A percentile compares a stretch with the other conserved stretches of the same genome.
phyloP scores from a whole-genome alignment of 2,113 vertebrate genomes.

The Labrus mixtus region DNA sequence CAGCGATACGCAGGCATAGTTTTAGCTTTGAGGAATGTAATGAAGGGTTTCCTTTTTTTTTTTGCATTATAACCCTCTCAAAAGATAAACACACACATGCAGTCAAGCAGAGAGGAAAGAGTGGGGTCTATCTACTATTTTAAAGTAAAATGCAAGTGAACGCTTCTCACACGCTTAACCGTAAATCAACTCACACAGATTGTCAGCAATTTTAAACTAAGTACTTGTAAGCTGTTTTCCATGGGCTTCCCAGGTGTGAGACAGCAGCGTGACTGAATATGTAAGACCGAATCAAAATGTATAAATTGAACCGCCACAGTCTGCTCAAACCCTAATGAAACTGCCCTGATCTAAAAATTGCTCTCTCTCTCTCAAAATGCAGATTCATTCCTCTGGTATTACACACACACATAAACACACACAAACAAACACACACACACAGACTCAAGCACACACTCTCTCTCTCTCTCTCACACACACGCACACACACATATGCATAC shows the following conservation, averaged over 20 bases:
- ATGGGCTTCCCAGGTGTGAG: slow-evolving; percentile 12
- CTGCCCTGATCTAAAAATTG: slow-evolving; percentile 38
- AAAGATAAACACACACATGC: not conserved
- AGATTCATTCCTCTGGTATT: slow-evolving; percentile 45
- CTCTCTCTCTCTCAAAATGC: slow-evolving; percentile 30
- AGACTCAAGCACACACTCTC: slow-evolving; percentile 28
- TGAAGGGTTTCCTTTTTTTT: slow-evolving; percentile 23
- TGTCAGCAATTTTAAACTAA: not conserved
- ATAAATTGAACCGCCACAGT: slow-evolving; percentile 39
- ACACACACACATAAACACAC: too few relatives aligned
- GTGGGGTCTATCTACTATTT: too few relatives aligned
- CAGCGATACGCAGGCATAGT: not conserved
- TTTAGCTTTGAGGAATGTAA: slow-evolving; percentile 4
- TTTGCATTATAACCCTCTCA: slow-evolving; percentile 26
- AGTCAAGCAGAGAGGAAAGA: not conserved
- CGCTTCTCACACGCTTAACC: not conserved
- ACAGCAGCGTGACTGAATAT: slow-evolving; percentile 36
- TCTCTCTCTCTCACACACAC: slow-evolving; percentile 22
- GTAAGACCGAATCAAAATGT: slow-evolving; percentile 44
- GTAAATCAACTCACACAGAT: slow-evolving; percentile 8
- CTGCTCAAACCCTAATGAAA: slow-evolving; percentile 45
- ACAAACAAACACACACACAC: too few relatives aligned
- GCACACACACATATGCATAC: slow-evolving; percentile 9
- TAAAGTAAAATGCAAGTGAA: not conserved
- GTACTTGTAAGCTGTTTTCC: not conserved